Evolutionary conservation across 2,888 invertebrate genomes (phyloP), one percentile per base, ranked within the genome.

Genomic region (Gymnocheta viridis): DNA sequence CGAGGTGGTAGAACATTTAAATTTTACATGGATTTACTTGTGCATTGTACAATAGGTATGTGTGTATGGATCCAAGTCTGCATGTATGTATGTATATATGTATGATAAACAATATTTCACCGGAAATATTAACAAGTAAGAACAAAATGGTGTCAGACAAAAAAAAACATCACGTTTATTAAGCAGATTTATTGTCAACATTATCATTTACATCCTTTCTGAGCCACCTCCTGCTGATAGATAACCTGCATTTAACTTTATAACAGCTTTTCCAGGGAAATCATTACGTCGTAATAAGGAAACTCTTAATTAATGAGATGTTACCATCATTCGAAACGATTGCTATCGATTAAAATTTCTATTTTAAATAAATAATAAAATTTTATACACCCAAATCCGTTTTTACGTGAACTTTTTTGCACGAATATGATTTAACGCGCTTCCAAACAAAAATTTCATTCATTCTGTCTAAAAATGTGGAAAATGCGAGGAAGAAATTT

Each of bases 111-210:
- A 29, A 78, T 4, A 41, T 60, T 70, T 62, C 69, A 70, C 84
- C 84, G 77, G 77, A 84, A 84, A 84, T 73, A 84, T 84, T 81
- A 81, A 84, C 73, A 60, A 78, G 81, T 67, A 78, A 81, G 38
- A 84, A 84, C 84, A 84, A 84, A 84, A 84, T 84, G 81, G 81
- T 84, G 84, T 69, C 84, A 81, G 72, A 79, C 35, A 70, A 73
- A 62, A 77, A 70, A 78, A 73, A 77, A 72, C 81, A 73, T 77
- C 66, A 80, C 17, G 73, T 77, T 80, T 80, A 67, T 67, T 67
- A 79, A 76, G 74, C 66, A 49, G 41, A 19, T 54, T 80, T 49
- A 0, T 41, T 54, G n/a, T 17, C 56, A 54, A 70, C 41, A 62
- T 44, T 73, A 56, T 67, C 58, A 72, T 49, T 62, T 38, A 49